A percentile compares a stretch with the other conserved stretches of the same genome.
These are phyloP conservation scores for Ecdyonurus torrentis DNA, from an alignment of 2,888 invertebrate genomes.

Conservation along the genomic window DNA sequence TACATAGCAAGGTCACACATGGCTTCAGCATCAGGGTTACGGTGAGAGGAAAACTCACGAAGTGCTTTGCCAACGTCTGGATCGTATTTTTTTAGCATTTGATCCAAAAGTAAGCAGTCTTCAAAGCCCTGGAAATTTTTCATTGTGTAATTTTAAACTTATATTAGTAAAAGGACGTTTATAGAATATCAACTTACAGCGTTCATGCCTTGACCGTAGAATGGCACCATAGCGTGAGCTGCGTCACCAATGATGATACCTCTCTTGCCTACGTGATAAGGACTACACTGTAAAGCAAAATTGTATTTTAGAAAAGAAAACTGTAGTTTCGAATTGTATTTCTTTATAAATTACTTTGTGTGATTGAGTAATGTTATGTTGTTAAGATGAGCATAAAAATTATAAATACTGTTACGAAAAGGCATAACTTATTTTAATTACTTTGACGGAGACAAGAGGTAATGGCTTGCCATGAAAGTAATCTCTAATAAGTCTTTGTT, in stretches of 20 bases:
- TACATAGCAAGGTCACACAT: slow-evolving; percentile 95
- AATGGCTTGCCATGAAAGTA: slow-evolving; percentile 61
- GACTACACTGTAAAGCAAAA: slow-evolving; percentile 74
- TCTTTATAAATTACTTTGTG: not conserved
- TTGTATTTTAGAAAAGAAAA: too few relatives aligned
- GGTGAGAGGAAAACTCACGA: slow-evolving; percentile 47
- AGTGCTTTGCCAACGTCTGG: slow-evolving; percentile 47
- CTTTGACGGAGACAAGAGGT: slow-evolving; percentile 76
- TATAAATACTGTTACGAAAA: too few relatives aligned
- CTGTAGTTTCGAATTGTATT: not conserved
- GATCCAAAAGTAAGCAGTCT: slow-evolving; percentile 68
- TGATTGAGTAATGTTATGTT: not conserved
- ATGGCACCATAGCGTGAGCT: slow-evolving; percentile 97
- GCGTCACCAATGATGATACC: slow-evolving; percentile 86
- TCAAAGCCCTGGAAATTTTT: slow-evolving; percentile 94
- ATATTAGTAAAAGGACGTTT: not conserved
- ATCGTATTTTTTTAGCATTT: slow-evolving; percentile 42
- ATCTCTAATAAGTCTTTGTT: slow-evolving; percentile 50
- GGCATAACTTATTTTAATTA: too few relatives aligned
- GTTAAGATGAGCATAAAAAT: too few relatives aligned
- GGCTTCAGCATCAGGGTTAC: slow-evolving; percentile 73
- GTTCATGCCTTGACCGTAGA: slow-evolving; percentile 98
- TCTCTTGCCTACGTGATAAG: slow-evolving; percentile 63
- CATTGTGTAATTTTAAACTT: not conserved
- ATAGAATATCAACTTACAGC: slow-evolving; percentile 34